These are phyloP conservation scores for Gastrophryne carolinensis DNA, from an alignment of 2,797 vertebrate species.

Conservation along the genomic window DNA sequence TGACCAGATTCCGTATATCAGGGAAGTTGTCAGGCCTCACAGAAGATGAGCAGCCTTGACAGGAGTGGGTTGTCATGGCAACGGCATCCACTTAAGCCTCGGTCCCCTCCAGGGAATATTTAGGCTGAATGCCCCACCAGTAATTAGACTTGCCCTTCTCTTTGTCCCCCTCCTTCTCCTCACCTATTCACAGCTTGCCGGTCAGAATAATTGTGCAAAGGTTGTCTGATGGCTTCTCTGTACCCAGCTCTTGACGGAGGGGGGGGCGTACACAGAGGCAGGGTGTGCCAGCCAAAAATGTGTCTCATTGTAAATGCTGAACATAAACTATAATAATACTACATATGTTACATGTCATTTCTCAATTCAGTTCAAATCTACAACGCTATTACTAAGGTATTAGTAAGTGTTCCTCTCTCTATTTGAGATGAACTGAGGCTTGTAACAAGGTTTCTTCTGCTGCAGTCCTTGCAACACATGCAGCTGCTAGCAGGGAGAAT, in stretches of 20 bases:
- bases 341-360: too few relatives aligned
- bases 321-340: too few relatives aligned
- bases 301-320: too few relatives aligned
- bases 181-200: slow-evolving; percentile 1
- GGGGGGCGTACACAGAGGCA: background rate
- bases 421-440: too few relatives aligned
- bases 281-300: background rate
- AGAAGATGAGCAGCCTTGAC: slow-evolving; percentile 22
- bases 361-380: too few relatives aligned
- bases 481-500: too few relatives aligned
- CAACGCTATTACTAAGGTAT: too few relatives aligned
- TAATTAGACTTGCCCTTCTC: slow-evolving; percentile 14
- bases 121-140: slow-evolving; percentile 48
- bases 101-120: slow-evolving; percentile 57
- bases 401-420: too few relatives aligned
- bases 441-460: too few relatives aligned
- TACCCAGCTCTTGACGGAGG: background rate
- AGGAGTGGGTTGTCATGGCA: slow-evolving; percentile 69
- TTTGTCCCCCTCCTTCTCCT: background rate
- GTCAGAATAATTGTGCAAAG: slow-evolving; percentile 29
- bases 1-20: slow-evolving; percentile 3
- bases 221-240: background rate
- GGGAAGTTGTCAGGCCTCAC: slow-evolving; percentile 28
- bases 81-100: slow-evolving; percentile 67
- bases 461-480: too few relatives aligned